Percentiles rank a stretch among this genome's conserved stretches.
Conservation (phyloP, 2,113 vertebrate genomes). For the Nothoprocta perdicaria region DNA sequence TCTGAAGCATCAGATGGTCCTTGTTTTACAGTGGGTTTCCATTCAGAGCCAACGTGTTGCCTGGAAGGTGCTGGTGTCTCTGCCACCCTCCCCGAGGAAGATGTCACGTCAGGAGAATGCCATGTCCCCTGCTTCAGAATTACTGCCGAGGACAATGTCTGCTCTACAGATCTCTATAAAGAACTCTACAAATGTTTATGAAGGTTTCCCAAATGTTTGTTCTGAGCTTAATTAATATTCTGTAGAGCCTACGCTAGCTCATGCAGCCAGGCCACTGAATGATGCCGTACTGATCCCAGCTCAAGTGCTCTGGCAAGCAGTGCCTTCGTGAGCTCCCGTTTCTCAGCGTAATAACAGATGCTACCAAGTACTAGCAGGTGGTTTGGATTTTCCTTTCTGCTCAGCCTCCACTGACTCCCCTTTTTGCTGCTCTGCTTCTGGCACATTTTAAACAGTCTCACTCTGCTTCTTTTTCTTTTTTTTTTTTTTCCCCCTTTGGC, state of each 20-base stretch:
- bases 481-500: not conserved
- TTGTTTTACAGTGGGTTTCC: not conserved
- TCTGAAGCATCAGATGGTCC: not conserved
- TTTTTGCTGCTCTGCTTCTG: constrained; percentile 37
- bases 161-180: not conserved
- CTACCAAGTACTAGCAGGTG: constrained; percentile 42
- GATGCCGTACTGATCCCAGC: not conserved
- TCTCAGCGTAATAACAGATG: constrained; percentile 48
- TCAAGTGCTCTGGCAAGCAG: constrained; percentile 28
- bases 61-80: not conserved
- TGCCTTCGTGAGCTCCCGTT: constrained; percentile 21
- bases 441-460: constrained; percentile 32
- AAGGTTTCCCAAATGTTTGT: not conserved
- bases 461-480: not conserved
- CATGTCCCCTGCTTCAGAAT: not conserved
- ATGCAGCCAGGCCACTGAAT: not conserved
- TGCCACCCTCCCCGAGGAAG: not conserved
- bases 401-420: not conserved
- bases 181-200: not conserved
- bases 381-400: constrained; percentile 54
- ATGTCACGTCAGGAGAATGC: not conserved
- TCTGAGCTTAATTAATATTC: not conserved
- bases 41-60: not conserved
- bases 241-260: not conserved
- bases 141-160: not conserved